A percentile compares a stretch with the other conserved stretches of the same genome.
These are phyloP conservation scores for Ciconia stormi DNA, from an alignment of 2,113 vertebrate species.

Conservation along the genomic window DNA sequence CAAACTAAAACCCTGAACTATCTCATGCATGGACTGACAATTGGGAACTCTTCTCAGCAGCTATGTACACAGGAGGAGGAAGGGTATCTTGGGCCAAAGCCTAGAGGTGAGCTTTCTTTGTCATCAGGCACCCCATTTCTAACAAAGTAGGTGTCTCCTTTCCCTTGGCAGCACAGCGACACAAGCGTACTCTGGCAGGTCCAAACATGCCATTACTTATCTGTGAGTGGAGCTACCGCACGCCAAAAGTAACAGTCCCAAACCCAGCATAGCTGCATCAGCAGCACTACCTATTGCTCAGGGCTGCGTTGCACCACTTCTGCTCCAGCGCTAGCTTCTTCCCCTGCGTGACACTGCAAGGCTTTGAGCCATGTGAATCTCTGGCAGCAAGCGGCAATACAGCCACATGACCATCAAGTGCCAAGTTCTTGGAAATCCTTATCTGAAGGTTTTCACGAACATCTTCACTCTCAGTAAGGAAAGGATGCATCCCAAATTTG, in stretches of 20 bases:
- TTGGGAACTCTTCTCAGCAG: not conserved
- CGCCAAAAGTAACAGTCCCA: not conserved
- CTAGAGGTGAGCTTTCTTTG: not conserved
- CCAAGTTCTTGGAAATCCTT: not conserved
- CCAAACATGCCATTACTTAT: not conserved
- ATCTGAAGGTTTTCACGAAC: not conserved
- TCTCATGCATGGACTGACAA: not conserved
- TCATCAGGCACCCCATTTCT: not conserved
- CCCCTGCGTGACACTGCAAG: not conserved
- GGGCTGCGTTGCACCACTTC: not conserved
- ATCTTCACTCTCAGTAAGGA: not conserved
- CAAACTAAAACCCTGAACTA: not conserved
- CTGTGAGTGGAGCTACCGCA: not conserved
- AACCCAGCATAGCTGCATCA: not conserved
- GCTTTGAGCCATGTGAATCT: not conserved
- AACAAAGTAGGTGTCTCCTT: not conserved
- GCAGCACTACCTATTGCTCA: not conserved
- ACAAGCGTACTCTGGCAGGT: not conserved
- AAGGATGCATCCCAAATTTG: not conserved
- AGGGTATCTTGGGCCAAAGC: not conserved
- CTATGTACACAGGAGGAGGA: not conserved
- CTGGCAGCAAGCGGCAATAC: not conserved
- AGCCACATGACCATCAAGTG: rapidly evolving
- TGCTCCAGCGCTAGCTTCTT: not conserved
- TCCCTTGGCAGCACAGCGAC: not conserved